Evolutionary conservation across 2,797 vertebrate genomes (phyloP).

Genomic region (Diceros bicornis): DNA sequence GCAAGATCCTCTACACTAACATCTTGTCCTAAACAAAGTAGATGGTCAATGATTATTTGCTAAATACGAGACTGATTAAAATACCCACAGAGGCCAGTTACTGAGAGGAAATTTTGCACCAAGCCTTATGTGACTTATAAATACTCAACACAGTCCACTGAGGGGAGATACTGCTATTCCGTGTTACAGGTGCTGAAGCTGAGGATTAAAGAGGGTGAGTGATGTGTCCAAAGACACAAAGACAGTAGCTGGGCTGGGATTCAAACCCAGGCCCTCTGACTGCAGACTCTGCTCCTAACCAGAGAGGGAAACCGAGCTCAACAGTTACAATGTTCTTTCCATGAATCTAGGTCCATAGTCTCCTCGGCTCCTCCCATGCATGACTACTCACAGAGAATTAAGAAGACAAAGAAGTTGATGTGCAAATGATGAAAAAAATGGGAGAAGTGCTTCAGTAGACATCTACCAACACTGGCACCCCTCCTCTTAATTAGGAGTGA

Average conservation of each 20-base stretch:
- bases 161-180: background rate
- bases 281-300: background rate
- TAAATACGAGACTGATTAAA: conserved; percentile 36
- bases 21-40: background rate
- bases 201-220: background rate
- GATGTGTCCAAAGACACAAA: background rate
- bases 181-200: background rate
- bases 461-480: conserved; percentile 11
- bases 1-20: background rate
- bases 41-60: background rate
- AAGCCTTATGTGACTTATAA: background rate
- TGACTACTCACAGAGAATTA: background rate
- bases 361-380: background rate
- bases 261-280: background rate
- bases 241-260: background rate
- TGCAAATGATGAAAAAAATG: background rate
- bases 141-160: background rate
- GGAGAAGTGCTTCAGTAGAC: conserved; percentile 63
- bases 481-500: conserved; percentile 81
- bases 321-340: background rate
- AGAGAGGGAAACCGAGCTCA: background rate
- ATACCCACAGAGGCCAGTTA: background rate
- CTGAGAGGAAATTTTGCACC: background rate
- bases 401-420: conserved; percentile 50
- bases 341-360: background rate